Percentiles rank a stretch among this genome's conserved stretches.
Conservation (phyloP, 2,888 invertebrate genomes). For the Thumatha senex region DNA sequence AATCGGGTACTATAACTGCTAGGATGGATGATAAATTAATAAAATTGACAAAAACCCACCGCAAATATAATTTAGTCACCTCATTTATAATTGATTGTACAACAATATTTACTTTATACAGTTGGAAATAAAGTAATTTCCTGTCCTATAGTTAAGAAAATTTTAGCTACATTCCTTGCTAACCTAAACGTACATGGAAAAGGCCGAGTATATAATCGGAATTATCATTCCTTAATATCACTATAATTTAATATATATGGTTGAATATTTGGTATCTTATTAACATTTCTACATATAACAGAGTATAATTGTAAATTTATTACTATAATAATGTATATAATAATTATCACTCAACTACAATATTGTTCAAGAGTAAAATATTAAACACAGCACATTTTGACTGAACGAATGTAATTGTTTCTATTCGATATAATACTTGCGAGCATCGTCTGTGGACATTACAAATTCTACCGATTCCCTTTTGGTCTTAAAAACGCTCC, state of each 20-base stretch:
- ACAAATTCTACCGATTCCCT: neutral
- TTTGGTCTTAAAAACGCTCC: too few species aligned
- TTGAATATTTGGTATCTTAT: constrained; percentile 79
- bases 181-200: constrained; percentile 3
- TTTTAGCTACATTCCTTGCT: neutral
- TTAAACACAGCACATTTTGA: constrained; percentile 69
- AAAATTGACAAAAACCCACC: too few species aligned
- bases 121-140: too few species aligned
- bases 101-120: too few species aligned
- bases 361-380: constrained; percentile 58
- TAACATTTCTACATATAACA: constrained; percentile 54
- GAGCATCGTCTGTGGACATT: constrained; percentile 38
- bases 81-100: too few species aligned
- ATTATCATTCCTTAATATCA: constrained; percentile 47
- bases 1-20: too few species aligned
- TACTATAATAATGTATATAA: constrained; percentile 25
- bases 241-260: constrained; percentile 51
- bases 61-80: too few species aligned
- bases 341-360: constrained; percentile 57
- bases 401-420: constrained; percentile 47
- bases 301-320: constrained; percentile 33
- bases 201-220: constrained; percentile 40
- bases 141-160: too few species aligned
- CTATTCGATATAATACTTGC: constrained; percentile 46
- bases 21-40: too few species aligned